Conservation (phyloP, 2,888 invertebrate species). For the Scaeva pyrastri region DNA sequence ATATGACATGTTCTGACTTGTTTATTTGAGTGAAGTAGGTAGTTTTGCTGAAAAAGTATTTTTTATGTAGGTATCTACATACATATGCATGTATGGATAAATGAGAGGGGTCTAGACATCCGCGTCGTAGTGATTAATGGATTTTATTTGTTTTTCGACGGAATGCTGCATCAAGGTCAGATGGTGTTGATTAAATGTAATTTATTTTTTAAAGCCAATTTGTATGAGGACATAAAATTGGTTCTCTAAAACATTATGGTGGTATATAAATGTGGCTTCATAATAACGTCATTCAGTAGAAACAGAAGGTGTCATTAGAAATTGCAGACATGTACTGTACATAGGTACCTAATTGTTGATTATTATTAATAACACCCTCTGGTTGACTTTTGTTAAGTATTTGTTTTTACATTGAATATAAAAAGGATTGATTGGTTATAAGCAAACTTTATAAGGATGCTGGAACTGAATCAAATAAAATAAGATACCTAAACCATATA, state of each 20-base stretch:
- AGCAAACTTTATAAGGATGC: no score
- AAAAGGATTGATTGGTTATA: no score
- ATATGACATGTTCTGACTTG: conserved; percentile 52
- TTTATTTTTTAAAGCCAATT: conserved; percentile 13
- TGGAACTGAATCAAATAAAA: no score
- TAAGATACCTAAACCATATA: no score
- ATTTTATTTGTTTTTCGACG: conserved; percentile 29
- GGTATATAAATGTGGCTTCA: neutral
- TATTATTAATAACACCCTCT: no score
- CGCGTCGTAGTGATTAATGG: conserved; percentile 55
- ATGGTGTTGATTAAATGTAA: conserved; percentile 31
- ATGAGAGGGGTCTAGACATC: conserved; percentile 51
- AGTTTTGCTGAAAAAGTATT: conserved; percentile 8
- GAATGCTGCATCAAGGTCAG: conserved; percentile 62
- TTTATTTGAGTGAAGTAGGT: conserved; percentile 33
- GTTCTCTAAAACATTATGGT: neutral
- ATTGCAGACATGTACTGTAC: no score
- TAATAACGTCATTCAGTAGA: no score
- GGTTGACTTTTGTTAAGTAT: no score
- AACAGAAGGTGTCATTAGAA: no score
- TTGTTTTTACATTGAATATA: no score
- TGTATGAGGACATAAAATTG: conserved; percentile 17
- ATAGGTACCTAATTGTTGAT: no score
- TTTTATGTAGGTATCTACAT: neutral
- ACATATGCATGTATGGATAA: neutral